A percentile compares a stretch with the other conserved stretches of the same genome.
phyloP scores from a whole-genome alignment of 2,113 vertebrate genomes.

The Noctilio leporinus region DNA sequence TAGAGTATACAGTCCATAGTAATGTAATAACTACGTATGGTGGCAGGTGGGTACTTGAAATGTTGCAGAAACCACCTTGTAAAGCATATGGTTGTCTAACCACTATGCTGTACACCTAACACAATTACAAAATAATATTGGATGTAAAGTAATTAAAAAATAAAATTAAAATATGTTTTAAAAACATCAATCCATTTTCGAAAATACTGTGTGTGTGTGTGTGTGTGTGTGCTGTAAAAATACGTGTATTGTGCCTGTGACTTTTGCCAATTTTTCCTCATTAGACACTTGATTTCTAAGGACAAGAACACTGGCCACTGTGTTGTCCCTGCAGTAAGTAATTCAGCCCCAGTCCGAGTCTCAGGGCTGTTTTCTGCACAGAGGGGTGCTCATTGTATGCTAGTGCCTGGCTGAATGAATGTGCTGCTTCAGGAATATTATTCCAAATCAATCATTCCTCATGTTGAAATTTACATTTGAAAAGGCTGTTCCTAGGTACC shows the following conservation, averaged over 20 bases:
- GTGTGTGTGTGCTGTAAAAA: background rate
- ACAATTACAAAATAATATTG: background rate
- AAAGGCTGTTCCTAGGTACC: background rate
- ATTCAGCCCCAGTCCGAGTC: background rate
- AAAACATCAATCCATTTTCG: background rate
- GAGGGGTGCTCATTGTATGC: background rate
- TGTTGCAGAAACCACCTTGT: too few species aligned
- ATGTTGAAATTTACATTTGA: constrained; percentile 52
- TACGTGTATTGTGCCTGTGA: background rate
- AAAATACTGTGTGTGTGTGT: background rate
- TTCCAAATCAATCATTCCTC: constrained; percentile 40
- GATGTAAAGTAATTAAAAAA: background rate
- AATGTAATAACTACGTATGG: background rate
- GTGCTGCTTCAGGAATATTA: background rate
- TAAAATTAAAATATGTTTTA: background rate
- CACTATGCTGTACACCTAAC: background rate
- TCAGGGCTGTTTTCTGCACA: background rate
- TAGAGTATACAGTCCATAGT: background rate
- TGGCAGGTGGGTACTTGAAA: background rate
- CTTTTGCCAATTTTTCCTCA: background rate
- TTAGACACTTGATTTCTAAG: background rate
- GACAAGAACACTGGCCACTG: background rate
- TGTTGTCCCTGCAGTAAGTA: background rate
- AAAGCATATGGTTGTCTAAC: background rate
- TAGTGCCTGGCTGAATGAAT: background rate